A percentile compares a stretch with the other conserved stretches of the same genome.
Conservation (phyloP, 2,797 vertebrate species). For the Syncerus caffer region DNA sequence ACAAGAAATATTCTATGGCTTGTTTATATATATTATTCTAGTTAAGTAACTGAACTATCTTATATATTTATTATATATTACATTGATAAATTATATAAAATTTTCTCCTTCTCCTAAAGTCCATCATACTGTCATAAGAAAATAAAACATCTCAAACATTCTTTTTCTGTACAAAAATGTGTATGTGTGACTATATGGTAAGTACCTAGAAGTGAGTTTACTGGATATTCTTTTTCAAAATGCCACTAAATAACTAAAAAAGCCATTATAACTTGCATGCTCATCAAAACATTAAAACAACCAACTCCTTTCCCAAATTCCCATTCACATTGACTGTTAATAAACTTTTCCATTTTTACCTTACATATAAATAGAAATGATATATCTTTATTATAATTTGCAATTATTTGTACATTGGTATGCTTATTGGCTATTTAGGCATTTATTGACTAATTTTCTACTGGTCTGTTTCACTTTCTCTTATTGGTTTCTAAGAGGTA, state of each 20-base stretch:
- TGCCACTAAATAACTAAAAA: background rate
- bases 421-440: background rate
- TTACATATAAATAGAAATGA: background rate
- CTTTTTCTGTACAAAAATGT: background rate
- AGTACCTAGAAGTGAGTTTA: background rate
- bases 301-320: background rate
- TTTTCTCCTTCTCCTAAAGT: background rate
- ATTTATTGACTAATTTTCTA: background rate
- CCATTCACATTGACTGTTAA: background rate
- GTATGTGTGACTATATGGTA: background rate
- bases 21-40: background rate
- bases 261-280: background rate
- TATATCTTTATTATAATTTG: background rate
- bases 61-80: background rate
- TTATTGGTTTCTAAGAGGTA: background rate
- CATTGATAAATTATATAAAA: background rate
- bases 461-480: background rate
- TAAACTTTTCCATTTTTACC: background rate
- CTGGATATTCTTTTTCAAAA: slow-evolving; percentile 11
- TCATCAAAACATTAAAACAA: background rate
- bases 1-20: background rate
- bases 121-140: background rate
- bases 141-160: background rate
- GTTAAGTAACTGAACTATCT: background rate
- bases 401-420: background rate